Conservation (phyloP, 2,797 vertebrate species). For the Sarcophilus harrisii region DNA sequence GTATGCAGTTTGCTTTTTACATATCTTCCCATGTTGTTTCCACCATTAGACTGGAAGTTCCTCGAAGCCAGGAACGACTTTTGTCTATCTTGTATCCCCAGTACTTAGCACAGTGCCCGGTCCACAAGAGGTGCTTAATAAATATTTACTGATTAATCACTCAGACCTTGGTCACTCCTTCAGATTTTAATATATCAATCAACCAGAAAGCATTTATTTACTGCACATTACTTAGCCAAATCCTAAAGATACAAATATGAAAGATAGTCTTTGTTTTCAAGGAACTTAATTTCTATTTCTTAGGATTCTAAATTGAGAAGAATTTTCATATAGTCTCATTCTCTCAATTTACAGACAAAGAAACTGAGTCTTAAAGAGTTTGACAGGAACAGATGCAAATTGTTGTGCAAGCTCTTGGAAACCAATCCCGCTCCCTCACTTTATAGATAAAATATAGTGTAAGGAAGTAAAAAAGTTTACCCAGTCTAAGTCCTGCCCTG, state of each 20-base stretch:
- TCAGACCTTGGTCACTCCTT: not conserved
- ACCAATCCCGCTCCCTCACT: not conserved
- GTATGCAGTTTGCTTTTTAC: not conserved
- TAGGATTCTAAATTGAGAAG: not conserved
- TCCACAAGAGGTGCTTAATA: not conserved
- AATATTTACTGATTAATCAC: not conserved
- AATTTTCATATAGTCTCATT: not conserved
- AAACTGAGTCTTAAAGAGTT: not conserved
- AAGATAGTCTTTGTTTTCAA: not conserved
- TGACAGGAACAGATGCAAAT: not conserved
- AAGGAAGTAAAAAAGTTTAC: not conserved
- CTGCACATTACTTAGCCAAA: not conserved
- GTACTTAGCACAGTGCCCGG: not conserved
- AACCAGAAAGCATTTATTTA: not conserved
- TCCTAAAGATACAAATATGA: not conserved
- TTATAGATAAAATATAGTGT: not conserved
- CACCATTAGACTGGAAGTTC: not conserved
- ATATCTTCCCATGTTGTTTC: not conserved
- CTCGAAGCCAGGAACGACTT: not conserved
- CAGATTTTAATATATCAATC: no score
- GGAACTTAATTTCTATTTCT: not conserved
- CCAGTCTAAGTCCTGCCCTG: not conserved
- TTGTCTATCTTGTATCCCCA: not conserved
- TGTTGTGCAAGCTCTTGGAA: not conserved
- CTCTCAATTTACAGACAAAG: not conserved